Evolutionary conservation across 1,140 invertebrate species (phyloP), one percentile per base, ranked within the genome.

Genomic region (Saccostrea echinata): DNA sequence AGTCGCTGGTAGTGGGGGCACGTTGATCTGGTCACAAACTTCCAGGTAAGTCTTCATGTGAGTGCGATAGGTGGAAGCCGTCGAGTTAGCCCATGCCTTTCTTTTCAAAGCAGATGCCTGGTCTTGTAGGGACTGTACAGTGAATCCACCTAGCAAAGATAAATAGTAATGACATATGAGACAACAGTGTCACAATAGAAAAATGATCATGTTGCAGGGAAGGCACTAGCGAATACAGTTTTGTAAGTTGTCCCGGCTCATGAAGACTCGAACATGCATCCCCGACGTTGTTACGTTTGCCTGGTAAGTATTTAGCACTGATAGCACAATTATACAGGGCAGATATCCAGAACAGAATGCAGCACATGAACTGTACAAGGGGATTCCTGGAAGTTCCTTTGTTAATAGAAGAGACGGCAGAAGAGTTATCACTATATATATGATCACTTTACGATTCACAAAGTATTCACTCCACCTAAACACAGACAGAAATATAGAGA

Each of bases 151-250:
- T 89, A 27, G n/a, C 21, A 80, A 52, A 57, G 21, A 87, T 21
- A 85, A 85, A 87, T n/a, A 16, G 52, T n/a, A 55, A 64, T 80
- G 85, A 87, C 88, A 87, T 89, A 85, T 87, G 88, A 81, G 64
- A 81, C 55, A 30, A 18, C 33, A 89, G 21, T 83, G 76, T 52
- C 11, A 21, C 18, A 6, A 85, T n/a, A 43, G 13, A 24, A 71
- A 89, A 89, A 1, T 51, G 24, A 57, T 57, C 0, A 21, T 68
- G 27, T 13, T 71, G 57, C 16, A 51, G 52, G 18, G 84, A 83
- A 16, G 88, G 85, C 13, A 86, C 13, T n/a, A 89, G 35, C 3
- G n/a, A 30, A 89, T 89, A 86, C 57, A 61, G 57, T 61, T 61
- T 61, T 61, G 57, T 61, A 61, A 61, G 57, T 61, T 61, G 57